phyloP scores from a whole-genome alignment of 2,113 vertebrate genomes.

The Picathartes gymnocephalus region DNA sequence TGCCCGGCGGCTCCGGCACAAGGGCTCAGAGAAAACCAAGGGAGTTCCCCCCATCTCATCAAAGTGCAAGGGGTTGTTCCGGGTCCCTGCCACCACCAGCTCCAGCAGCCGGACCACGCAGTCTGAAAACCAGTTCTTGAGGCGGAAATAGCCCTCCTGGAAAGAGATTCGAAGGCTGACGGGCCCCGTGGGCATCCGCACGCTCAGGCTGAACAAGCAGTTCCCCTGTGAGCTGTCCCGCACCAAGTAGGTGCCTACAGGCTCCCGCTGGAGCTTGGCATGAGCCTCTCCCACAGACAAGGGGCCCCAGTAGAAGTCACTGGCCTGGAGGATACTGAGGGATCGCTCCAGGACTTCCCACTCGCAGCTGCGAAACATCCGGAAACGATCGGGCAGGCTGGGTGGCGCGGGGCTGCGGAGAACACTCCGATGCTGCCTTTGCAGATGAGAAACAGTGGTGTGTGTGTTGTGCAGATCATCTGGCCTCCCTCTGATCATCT shows the following conservation, averaged over 20 bases:
- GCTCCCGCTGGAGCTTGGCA: conserved; percentile 44
- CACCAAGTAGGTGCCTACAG: conserved; percentile 68
- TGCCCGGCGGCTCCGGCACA: conserved; percentile 46
- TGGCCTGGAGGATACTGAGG: conserved; percentile 62
- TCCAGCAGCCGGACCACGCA: conserved; percentile 56
- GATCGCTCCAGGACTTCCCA: conserved; percentile 67
- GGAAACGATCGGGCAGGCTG: conserved; percentile 38
- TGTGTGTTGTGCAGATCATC: conserved; percentile 50
- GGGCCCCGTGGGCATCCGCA: conserved; percentile 26
- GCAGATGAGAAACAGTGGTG: not conserved
- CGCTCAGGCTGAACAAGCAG: conserved; percentile 62
- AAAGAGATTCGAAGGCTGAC: conserved; percentile 67
- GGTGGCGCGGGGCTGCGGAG: not conserved
- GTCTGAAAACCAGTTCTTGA: conserved; percentile 60
- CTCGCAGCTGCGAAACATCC: conserved; percentile 60
- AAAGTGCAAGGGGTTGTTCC: conserved; percentile 41
- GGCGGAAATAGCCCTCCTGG: conserved; percentile 60
- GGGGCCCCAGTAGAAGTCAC: conserved; percentile 74
- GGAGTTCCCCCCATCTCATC: conserved; percentile 62
- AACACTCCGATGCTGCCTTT: conserved; percentile 18
- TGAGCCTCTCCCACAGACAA: conserved; percentile 67
- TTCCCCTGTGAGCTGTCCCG: conserved; percentile 71
- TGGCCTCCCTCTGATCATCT: conserved; percentile 68
- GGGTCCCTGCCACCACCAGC: conserved; percentile 51
- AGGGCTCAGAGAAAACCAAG: conserved; percentile 59